Evolutionary conservation across 2,113 vertebrate genomes (phyloP).

Genomic region (Cygnus buccinator): DNA sequence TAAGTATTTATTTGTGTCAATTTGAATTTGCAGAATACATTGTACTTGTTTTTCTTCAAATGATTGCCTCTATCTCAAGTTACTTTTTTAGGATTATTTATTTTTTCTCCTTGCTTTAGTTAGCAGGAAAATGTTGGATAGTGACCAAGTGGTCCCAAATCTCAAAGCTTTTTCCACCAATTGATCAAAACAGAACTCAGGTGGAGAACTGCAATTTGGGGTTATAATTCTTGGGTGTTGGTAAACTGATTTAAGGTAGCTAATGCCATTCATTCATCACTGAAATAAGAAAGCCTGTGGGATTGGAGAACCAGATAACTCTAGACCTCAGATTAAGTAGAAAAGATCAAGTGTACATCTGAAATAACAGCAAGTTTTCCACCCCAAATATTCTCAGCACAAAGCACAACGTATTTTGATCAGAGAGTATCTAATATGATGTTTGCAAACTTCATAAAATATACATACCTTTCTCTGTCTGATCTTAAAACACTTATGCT

Average conservation of each 20-base stretch:
- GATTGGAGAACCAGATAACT: background rate
- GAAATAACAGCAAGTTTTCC: background rate
- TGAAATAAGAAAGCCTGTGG: background rate
- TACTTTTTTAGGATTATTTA: background rate
- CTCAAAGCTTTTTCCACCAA: background rate
- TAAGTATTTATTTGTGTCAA: background rate
- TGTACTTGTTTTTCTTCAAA: background rate
- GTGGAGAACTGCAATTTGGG: background rate
- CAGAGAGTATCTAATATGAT: slow-evolving; percentile 32
- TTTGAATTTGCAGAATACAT: background rate
- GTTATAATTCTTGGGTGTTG: slow-evolving; percentile 4
- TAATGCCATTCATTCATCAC: background rate
- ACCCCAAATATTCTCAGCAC: background rate
- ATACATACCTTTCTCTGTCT: background rate
- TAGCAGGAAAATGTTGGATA: background rate
- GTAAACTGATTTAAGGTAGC: background rate
- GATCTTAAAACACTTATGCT: slow-evolving; percentile 23
- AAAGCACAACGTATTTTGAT: slow-evolving; percentile 39
- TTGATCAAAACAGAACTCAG: slow-evolving; percentile 37
- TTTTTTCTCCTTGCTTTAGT: background rate
- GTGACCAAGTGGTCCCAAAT: background rate
- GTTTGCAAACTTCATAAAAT: slow-evolving; percentile 51
- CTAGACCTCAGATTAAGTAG: background rate
- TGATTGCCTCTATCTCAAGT: background rate
- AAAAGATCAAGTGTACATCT: background rate